Percentiles rank a stretch among this genome's conserved stretches.
These are phyloP conservation scores for Orthonevra nobilis DNA, from an alignment of 2,888 invertebrate genomes.

Conservation along the genomic window DNA sequence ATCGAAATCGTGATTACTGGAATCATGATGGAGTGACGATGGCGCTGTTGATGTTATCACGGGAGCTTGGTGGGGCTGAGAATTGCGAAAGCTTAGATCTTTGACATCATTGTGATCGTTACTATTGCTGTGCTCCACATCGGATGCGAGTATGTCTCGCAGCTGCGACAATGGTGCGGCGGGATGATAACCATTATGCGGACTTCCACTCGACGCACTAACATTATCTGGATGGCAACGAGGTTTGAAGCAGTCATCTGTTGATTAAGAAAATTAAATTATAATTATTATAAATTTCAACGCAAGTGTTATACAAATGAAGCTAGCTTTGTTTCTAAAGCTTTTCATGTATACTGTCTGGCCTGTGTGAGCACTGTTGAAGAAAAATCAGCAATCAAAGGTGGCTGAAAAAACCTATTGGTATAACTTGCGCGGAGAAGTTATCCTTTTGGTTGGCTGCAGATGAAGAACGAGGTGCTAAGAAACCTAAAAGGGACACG, in stretches of 20 bases:
- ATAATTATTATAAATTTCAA: not conserved
- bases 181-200: slow-evolving; percentile 78
- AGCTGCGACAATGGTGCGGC: slow-evolving; percentile 79
- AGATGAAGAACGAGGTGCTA: too few relatives aligned
- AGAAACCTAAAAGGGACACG: too few relatives aligned
- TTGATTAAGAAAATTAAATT: slow-evolving; percentile 8
- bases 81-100: slow-evolving; percentile 79
- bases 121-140: slow-evolving; percentile 79
- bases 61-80: slow-evolving; percentile 79
- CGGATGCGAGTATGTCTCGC: slow-evolving; percentile 80
- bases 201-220: slow-evolving; percentile 82
- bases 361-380: too few relatives aligned
- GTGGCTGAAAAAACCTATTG: too few relatives aligned
- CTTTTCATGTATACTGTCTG: too few relatives aligned
- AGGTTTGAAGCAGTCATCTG: slow-evolving; percentile 79
- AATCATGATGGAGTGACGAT: slow-evolving; percentile 77
- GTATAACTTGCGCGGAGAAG: too few relatives aligned
- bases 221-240: slow-evolving; percentile 81
- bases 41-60: slow-evolving; percentile 79
- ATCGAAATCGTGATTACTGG: slow-evolving; percentile 79
- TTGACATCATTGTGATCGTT: slow-evolving; percentile 80
- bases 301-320: too few relatives aligned
- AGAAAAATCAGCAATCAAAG: too few relatives aligned
- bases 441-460: too few relatives aligned
- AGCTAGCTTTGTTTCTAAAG: too few relatives aligned